A percentile compares a stretch with the other conserved stretches of the same genome.
These are phyloP conservation scores for Apis dorsata DNA, from an alignment of 1,140 invertebrate genomes.

Conservation along the genomic window DNA sequence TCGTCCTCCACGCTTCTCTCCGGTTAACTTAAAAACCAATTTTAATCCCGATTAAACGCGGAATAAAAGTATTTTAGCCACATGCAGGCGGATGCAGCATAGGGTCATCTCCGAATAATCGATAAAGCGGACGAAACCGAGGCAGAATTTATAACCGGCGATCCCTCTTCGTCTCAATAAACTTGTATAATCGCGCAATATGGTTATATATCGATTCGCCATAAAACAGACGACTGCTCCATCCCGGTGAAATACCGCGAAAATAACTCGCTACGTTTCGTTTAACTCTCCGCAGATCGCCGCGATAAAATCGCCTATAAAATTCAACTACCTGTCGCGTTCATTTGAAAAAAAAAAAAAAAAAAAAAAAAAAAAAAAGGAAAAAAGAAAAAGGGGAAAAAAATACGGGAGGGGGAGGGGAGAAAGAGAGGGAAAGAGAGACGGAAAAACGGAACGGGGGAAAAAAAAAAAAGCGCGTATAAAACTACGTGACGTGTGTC, in stretches of 20 bases:
- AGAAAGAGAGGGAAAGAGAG: neutral
- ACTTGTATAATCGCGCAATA: constrained; percentile 43
- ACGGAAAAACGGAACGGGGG: neutral
- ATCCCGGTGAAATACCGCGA: constrained; percentile 32
- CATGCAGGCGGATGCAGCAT: neutral
- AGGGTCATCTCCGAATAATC: constrained; percentile 38
- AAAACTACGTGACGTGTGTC: constrained; percentile 31
- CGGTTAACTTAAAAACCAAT: neutral
- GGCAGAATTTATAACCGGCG: constrained; percentile 37
- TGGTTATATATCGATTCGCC: constrained; percentile 34
- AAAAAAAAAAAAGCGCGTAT: neutral
- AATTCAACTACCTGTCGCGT: constrained; percentile 50
- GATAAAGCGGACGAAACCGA: constrained; percentile 17
- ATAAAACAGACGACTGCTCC: constrained; percentile 40
- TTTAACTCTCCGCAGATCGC: constrained; percentile 44
- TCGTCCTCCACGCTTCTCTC: neutral
- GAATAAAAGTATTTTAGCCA: neutral
- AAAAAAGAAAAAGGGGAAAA: neutral
- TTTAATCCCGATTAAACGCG: neutral
- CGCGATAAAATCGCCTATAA: constrained; percentile 47
- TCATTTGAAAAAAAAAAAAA: neutral
- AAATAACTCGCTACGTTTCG: constrained; percentile 47
- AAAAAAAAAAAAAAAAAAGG: neutral
- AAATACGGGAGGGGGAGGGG: no score
- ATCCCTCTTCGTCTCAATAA: constrained; percentile 38